phyloP scores from a whole-genome alignment of 2,113 vertebrate species.

The Anas platyrhynchos region DNA sequence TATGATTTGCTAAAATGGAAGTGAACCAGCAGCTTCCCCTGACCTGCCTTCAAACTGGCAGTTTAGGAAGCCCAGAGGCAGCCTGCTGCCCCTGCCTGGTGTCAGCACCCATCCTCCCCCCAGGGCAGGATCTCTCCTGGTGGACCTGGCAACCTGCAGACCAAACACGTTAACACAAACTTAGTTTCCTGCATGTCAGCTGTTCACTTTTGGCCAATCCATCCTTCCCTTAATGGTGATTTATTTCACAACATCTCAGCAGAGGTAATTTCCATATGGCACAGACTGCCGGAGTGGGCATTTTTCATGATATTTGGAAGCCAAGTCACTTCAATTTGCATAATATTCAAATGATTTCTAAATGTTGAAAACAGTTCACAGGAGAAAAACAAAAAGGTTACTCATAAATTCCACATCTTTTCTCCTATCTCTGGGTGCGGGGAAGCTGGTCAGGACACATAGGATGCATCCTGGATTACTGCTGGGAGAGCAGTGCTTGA shows the following conservation, averaged over 20 bases:
- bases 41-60: background rate
- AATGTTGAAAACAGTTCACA: conserved; percentile 33
- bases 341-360: conserved; percentile 51
- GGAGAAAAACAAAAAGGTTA: conserved; percentile 16
- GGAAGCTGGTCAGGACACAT: background rate
- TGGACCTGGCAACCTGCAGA: rapidly evolving
- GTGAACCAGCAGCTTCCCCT: background rate
- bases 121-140: rapidly evolving
- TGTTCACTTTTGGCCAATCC: conserved; percentile 11
- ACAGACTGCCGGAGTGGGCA: conserved; percentile 37
- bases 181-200: background rate
- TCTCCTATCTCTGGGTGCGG: background rate
- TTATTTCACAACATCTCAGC: conserved; percentile 29
- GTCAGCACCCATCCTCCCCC: rapidly evolving
- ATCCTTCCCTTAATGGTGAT: conserved; percentile 29
- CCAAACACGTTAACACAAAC: background rate
- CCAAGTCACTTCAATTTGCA: conserved; percentile 44
- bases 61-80: background rate
- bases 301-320: conserved; percentile 52
- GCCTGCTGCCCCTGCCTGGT: background rate
- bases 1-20: background rate
- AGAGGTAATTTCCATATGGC: conserved; percentile 50
- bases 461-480: background rate
- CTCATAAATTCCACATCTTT: background rate
- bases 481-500: background rate